Evolutionary conservation across 2,113 vertebrate species (phyloP).

Genomic region (Boulengeromyrus knoepffleri): DNA sequence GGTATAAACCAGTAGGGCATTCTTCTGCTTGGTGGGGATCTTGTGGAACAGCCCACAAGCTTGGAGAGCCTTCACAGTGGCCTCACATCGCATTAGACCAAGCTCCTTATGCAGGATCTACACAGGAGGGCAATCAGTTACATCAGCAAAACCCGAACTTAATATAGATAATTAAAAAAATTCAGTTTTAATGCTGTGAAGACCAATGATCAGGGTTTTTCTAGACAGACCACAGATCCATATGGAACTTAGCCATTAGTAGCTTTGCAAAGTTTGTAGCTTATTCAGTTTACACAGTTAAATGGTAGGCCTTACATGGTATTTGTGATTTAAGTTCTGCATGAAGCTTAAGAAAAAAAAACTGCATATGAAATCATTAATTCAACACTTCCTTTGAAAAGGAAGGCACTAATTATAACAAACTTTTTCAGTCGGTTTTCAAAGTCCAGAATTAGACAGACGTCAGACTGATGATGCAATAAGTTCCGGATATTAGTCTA

Average conservation of each 20-base stretch:
- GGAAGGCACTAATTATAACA: too few species aligned
- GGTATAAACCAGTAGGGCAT: slow-evolving; percentile 61
- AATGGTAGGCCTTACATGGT: background rate
- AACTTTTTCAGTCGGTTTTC: too few species aligned
- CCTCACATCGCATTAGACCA: slow-evolving; percentile 60
- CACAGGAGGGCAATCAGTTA: slow-evolving; percentile 18
- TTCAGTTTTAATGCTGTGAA: too few species aligned
- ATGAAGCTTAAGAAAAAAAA: background rate
- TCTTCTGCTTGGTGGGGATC: slow-evolving; percentile 57
- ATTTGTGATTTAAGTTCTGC: background rate
- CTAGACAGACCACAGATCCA: background rate
- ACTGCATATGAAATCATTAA: background rate
- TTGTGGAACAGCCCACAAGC: slow-evolving; percentile 52
- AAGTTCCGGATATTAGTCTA: background rate
- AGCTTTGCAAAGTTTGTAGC: background rate
- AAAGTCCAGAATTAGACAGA: background rate
- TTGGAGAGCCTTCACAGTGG: slow-evolving; percentile 49
- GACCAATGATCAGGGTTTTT: background rate
- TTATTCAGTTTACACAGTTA: background rate
- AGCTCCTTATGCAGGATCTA: slow-evolving; percentile 63
- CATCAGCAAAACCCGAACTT: background rate
- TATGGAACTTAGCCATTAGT: background rate
- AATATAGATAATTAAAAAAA: background rate
- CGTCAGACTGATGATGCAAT: background rate
- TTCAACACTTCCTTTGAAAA: background rate